Base-by-base conservation (phyloP, 92 coral and sea anemone species). In the Chrysogorgia sp. region DNA sequence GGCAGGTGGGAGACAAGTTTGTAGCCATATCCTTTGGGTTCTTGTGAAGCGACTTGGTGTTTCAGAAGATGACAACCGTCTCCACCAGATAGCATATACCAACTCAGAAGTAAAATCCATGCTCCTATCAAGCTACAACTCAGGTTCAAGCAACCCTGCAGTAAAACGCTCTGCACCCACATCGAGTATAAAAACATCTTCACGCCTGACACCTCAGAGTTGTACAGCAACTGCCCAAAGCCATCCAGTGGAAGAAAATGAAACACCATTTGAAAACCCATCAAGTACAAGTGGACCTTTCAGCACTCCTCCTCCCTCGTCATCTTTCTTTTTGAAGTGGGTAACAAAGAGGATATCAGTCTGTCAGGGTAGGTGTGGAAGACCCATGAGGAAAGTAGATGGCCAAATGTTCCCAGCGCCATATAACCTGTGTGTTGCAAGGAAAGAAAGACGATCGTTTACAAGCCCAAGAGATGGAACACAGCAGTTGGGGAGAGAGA, bases 281-380 rank as follows among this genome's bases (percentile, higher is more conserved):
- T n/a, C n/a, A n/a, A n/a, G n/a, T n/a, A n/a, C n/a, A n/a, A n/a
- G n/a, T n/a, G n/a, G n/a, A n/a, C n/a, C n/a, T n/a, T n/a, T n/a
- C n/a, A n/a, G n/a, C n/a, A 30, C n/a, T 23, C 55, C 58, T 33
- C 32, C 72, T 7, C 62, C 60, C 56, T 12, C 63, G 52, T 33
- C 88, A 20, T 61, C 58, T 32, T 78, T 84, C 58, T 68, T 77
- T 50, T 47, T 84, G 26, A 84, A 84, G 33, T 84, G 84, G 84
- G 62, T 84, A 9, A 84, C 52, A 19, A 68, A 84, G 23, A 56
- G 83, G n/a, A 84, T 84, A 1, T 31, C 84, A 21, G 80, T 62
- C 10, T 83, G 88, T 59, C 84, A 84, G 57, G 88, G 88, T 0
- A 84, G 71, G 31, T 84, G 88, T 45, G 58, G 71, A 33, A 67